Base-by-base conservation (phyloP, 2,113 vertebrate genomes). In the Oenanthe melanoleuca region DNA sequence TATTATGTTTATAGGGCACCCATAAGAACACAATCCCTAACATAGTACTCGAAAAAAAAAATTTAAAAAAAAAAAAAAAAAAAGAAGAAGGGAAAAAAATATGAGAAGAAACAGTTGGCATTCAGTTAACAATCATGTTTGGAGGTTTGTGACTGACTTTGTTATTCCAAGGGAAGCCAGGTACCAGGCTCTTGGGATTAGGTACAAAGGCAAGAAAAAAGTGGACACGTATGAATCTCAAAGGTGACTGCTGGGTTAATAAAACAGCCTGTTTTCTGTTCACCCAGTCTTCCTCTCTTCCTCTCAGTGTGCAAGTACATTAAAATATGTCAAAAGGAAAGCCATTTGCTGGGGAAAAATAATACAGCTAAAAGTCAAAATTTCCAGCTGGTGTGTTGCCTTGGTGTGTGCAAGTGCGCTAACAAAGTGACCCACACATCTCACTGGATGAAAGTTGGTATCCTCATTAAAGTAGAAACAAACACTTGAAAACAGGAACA, bases 311-410 rank as follows among this genome's bases (percentile, higher is more conserved):
- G 98, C 97, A 98, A 97, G 97, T 98, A 97, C 97, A 98, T 98
- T 98, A 98, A 98, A 98, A 98, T 98, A 98, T 95, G 98, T 98
- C 97, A 98, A 98, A 98, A 98, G 97, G 96, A 98, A 98, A 98
- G 61, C 96, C 97, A 97, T 98, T 98, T 95, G n/a, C 97, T 96
- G 97, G 87, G 79, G 85, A 97, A 97, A 98, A 98, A 98, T 98
- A 97, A 98, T 98, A 98, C 97, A 97, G 89, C 97, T 97, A 79
- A 96, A 98, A 98, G 97, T 97, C 97, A 96, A 98, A 96, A 94
- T 96, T 97, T 98, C 98, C 98, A 98, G 98, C 98, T 98, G 98
- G 73, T 95, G 75, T 95, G 93, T 88, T 86, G 88, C 97, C 97
- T 97, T 94, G 64, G 96, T 96, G 94, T 96, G 95, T 97, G 96